Conservation (phyloP, 2,888 invertebrate species). For the Anthrax anthrax region DNA sequence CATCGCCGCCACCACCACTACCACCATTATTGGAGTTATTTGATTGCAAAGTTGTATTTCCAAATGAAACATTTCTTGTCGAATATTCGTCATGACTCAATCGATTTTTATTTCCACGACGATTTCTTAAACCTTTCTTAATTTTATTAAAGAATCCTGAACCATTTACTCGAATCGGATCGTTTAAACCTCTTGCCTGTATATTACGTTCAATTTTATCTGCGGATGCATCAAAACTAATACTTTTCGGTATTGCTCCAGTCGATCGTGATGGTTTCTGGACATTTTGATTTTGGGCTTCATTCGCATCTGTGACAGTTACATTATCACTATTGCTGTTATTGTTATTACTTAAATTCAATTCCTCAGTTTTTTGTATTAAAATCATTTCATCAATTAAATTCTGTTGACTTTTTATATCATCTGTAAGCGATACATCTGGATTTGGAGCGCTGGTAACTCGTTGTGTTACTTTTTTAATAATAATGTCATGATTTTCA, state of each 20-base stretch:
- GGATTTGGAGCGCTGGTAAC: slow-evolving; percentile 17
- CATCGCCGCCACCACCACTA: slow-evolving; percentile 4
- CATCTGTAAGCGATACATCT: slow-evolving; percentile 13
- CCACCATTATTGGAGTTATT: slow-evolving; percentile 1
- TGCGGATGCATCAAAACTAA: slow-evolving; percentile 80
- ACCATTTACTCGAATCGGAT: slow-evolving; percentile 24
- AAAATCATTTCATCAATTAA: slow-evolving; percentile 20
- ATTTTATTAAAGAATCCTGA: slow-evolving; percentile 60
- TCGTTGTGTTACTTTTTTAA: slow-evolving; percentile 15
- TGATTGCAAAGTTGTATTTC: slow-evolving; percentile 14
- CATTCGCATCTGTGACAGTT: slow-evolving; percentile 3
- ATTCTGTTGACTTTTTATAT: slow-evolving; percentile 13
- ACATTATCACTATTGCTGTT: slow-evolving; percentile 3
- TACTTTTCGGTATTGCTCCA: slow-evolving; percentile 82
- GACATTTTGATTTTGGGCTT: slow-evolving; percentile 4
- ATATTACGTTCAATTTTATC: slow-evolving; percentile 48
- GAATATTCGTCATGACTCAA: slow-evolving; percentile 14
- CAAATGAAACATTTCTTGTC: slow-evolving; percentile 25
- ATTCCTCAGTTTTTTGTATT: slow-evolving; percentile 23
- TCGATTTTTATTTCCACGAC: slow-evolving; percentile 38
- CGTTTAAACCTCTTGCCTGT: slow-evolving; percentile 36
- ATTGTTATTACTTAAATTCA: slow-evolving; percentile 21
- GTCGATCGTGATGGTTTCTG: slow-evolving; percentile 44
- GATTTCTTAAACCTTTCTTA: slow-evolving; percentile 51
- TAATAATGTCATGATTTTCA: slow-evolving; percentile 33